Base-by-base conservation (phyloP, 2,113 vertebrate species). In the Protomyctophum bolini region DNA sequence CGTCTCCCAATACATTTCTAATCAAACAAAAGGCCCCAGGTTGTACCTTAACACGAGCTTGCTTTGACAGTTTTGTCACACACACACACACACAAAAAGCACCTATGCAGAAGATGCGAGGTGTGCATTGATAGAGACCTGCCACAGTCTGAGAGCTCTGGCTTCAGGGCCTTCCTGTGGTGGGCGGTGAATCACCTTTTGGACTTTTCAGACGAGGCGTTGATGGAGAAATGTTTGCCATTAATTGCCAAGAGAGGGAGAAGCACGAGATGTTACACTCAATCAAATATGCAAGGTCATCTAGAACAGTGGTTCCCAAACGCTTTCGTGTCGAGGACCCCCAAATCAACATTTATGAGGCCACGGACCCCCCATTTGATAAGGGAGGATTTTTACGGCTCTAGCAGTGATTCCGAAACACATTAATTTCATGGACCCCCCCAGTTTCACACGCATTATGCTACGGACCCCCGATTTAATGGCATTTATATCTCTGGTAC, bases 51-150 rank as follows among this genome's bases (percentile, higher is more conserved):
- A 1, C 33, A 4, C 21, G 21, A 10, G 48, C 33, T 73, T 79
- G 76, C 64, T 68, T 68, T 58, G 65, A 65, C 60, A 79, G 54
- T n/a, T 55, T 57, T 28, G 10, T 58, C 64, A 6, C 46, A 12
- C 66, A 75, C 56, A 62, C 64, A 6, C 46, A 12, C 66, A 75
- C 56, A 62, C 55, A 61, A 70, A 12, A 33, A 6, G n/a, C 9
- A 45, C 14, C 47, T 51, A 48, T 2, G 14, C 21, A 62, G n/a
- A 33, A 68, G 15, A 50, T 6, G 45, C 46, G 33, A 41, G 56
- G 56, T 29, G 66, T 59, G 56, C 21, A 29, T 58, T 55, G 29
- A 67, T 50, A 41, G 33, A 41, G 33, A 3, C 4, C 33, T 41
- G 33, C 33, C 33, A 41, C 33, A 41, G 33, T 8, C 29, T 21